phyloP scores from a whole-genome alignment of 1,140 invertebrate species.

The Patella vulgata region DNA sequence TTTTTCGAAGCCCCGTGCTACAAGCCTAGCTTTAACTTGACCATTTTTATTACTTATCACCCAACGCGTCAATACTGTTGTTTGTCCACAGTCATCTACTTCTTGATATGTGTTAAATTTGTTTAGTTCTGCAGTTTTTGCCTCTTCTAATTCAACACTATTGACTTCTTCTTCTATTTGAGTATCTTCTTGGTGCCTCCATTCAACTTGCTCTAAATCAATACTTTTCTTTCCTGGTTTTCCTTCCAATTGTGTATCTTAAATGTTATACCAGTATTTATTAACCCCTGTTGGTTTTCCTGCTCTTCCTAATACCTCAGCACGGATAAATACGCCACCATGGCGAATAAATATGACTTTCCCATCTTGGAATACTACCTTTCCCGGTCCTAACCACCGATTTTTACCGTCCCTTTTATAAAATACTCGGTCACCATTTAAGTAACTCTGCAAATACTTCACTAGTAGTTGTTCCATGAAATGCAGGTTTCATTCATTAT shows the following conservation, averaged over 20 bases:
- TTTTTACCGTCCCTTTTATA: too few species aligned
- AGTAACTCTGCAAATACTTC: too few species aligned
- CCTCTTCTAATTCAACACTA: conserved; percentile 5
- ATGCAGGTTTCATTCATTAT: too few species aligned
- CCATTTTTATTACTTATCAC: conserved; percentile 26
- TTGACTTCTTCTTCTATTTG: conserved; percentile 12
- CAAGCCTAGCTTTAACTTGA: conserved; percentile 22
- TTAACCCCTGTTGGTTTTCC: conserved; percentile 19
- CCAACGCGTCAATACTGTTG: conserved; percentile 24
- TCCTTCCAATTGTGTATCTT: too few species aligned
- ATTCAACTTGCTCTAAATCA: conserved; percentile 10
- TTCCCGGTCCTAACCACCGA: too few species aligned
- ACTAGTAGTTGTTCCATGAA: too few species aligned
- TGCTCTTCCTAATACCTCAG: conserved; percentile 15
- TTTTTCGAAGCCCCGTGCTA: conserved; percentile 37
- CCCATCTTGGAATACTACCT: too few species aligned
- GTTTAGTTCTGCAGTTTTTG: conserved; percentile 15
- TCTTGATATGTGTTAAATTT: conserved; percentile 26
- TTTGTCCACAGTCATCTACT: conserved; percentile 21
- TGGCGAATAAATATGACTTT: too few species aligned
- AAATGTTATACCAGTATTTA: conserved; percentile 27
- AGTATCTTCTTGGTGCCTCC: not conserved
- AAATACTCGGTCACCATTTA: too few species aligned
- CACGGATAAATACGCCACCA: conserved; percentile 6
- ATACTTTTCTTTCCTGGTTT: conserved; percentile 12